phyloP scores from a whole-genome alignment of 2,797 vertebrate species.

The Epinephelus awoara region DNA sequence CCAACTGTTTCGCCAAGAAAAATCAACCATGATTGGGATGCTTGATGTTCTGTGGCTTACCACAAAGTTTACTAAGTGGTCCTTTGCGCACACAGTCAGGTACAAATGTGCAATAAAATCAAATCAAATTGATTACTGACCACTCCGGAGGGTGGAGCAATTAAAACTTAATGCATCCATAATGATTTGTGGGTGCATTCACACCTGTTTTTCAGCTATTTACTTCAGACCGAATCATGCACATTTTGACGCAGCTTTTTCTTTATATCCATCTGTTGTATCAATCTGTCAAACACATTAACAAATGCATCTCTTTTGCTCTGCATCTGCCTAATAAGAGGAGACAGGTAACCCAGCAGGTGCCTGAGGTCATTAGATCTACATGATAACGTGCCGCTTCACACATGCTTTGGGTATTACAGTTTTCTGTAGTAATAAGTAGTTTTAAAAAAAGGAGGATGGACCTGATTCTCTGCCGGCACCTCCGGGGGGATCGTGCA shows the following conservation, averaged over 20 bases:
- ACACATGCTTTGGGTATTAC: conserved; percentile 19
- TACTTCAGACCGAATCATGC: background rate
- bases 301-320: background rate
- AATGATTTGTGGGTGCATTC: background rate
- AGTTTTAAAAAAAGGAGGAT: conserved; percentile 50
- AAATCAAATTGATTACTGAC: background rate
- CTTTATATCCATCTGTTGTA: background rate
- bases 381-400: conserved; percentile 23
- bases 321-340: background rate
- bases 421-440: conserved; percentile 54
- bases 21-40: background rate
- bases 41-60: background rate
- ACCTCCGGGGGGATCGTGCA: conserved; percentile 63
- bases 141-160: background rate
- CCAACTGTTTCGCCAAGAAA: background rate
- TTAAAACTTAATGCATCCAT: background rate
- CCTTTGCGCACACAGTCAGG: background rate
- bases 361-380: conserved; percentile 11
- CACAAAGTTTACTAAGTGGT: background rate
- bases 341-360: background rate
- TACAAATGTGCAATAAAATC: background rate
- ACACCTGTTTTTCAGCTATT: background rate
- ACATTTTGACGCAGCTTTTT: conserved; percentile 12
- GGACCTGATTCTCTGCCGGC: conserved; percentile 53
- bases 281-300: background rate